Conservation (phyloP, 2,888 invertebrate species). For the Nysson spinosus region DNA sequence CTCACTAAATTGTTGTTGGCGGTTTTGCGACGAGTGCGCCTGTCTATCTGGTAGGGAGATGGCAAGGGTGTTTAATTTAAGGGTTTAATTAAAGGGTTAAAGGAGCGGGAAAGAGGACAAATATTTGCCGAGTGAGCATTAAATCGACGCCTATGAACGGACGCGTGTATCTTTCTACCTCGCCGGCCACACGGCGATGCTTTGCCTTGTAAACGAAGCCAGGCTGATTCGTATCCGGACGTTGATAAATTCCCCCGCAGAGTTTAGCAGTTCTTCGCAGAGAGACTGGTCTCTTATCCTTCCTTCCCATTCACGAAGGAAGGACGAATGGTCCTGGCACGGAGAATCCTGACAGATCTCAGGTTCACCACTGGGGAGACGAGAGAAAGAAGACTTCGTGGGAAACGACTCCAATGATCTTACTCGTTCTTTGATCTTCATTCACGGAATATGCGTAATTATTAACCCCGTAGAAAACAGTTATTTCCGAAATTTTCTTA, state of each 20-base stretch:
- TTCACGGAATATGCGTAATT: constrained; percentile 34
- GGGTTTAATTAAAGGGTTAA: too few species aligned
- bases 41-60: too few species aligned
- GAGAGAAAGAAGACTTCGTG: constrained; percentile 57
- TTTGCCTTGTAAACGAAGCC: constrained; percentile 77
- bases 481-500: too few species aligned
- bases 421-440: constrained; percentile 57
- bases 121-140: constrained; percentile 2
- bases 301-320: constrained; percentile 54
- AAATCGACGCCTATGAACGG: constrained; percentile 55
- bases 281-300: constrained; percentile 52
- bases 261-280: constrained; percentile 56
- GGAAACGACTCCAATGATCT: constrained; percentile 68
- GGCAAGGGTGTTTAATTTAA: too few species aligned
- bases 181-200: constrained; percentile 69
- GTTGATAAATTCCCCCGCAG: constrained; percentile 75
- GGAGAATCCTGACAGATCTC: constrained; percentile 39
- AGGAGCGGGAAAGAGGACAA: too few species aligned
- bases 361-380: constrained; percentile 12
- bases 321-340: constrained; percentile 56
- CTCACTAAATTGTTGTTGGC: too few species aligned
- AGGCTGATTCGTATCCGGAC: constrained; percentile 76
- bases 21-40: too few species aligned
- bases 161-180: constrained; percentile 45
- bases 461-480: too few species aligned